Conservation (phyloP, 2,113 vertebrate species). For the Trogon surrucura region DNA sequence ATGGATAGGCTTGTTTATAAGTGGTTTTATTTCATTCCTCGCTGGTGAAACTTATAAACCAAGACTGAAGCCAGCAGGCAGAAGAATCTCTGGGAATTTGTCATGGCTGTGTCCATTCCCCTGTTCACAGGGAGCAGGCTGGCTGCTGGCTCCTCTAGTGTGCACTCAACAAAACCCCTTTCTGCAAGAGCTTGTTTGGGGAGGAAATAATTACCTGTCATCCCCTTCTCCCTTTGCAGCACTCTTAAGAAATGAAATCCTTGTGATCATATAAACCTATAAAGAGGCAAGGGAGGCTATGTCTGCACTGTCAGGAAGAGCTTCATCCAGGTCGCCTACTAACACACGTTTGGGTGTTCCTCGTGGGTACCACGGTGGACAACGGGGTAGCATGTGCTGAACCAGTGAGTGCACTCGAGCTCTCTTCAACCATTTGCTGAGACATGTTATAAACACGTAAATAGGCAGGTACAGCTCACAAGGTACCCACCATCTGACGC, state of each 20-base stretch:
- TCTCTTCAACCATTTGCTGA: not conserved
- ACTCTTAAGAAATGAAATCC: not conserved
- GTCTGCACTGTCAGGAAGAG: not conserved
- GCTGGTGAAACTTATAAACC: not conserved
- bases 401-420: not conserved
- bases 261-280: not conserved
- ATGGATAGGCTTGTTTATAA: not conserved
- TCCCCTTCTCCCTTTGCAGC: not conserved
- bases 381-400: accelerated
- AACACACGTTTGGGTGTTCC: accelerated
- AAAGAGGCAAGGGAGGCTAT: not conserved
- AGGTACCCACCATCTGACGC: not conserved
- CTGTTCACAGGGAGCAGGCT: not conserved
- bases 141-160: not conserved
- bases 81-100: not conserved
- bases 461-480: accelerated
- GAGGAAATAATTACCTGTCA: not conserved
- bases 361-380: not conserved
- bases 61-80: not conserved
- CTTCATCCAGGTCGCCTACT: not conserved
- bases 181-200: not conserved
- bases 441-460: accelerated
- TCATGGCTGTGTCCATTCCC: not conserved
- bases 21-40: not conserved
- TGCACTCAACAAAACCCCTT: not conserved